A percentile compares a stretch with the other conserved stretches of the same genome.
Conservation (phyloP, 1,140 invertebrate species). For the Bombus picipes region DNA sequence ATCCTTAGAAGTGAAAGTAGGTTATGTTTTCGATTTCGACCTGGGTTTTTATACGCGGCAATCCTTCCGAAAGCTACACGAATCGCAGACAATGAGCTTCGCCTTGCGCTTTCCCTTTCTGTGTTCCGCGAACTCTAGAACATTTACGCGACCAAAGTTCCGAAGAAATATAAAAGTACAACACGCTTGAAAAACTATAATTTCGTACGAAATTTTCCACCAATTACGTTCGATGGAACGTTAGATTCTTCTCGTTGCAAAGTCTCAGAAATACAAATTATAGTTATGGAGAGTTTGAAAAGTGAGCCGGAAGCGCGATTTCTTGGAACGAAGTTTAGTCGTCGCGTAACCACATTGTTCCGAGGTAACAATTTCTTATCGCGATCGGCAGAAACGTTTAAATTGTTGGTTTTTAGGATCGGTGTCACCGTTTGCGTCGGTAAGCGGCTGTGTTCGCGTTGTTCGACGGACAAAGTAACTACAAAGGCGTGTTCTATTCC, state of each 20-base stretch:
- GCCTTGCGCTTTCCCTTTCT: not conserved
- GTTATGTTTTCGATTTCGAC: slow-evolving; percentile 64
- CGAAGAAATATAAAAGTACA: no score
- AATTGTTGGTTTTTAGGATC: slow-evolving; percentile 19
- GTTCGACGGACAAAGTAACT: slow-evolving; percentile 55
- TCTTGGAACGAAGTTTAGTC: not conserved
- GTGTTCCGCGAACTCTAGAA: not conserved
- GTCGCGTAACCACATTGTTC: not conserved
- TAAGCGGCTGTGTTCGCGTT: not conserved
- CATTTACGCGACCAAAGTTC: not conserved
- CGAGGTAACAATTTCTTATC: not conserved
- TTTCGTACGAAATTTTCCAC: not conserved
- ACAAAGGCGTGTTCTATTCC: slow-evolving; percentile 64
- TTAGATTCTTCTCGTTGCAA: not conserved
- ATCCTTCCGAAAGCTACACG: not conserved
- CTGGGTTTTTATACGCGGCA: slow-evolving; percentile 43
- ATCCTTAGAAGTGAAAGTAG: slow-evolving; percentile 69
- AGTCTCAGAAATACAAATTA: no score
- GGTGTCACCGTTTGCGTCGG: not conserved
- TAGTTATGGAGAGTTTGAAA: not conserved
- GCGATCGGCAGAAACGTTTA: not conserved
- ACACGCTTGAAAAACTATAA: accelerated
- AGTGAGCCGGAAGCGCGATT: not conserved
- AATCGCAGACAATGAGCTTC: not conserved
- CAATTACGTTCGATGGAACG: not conserved